Evolutionary conservation across 2,888 invertebrate genomes (phyloP), one percentile per base, ranked within the genome.

Genomic region (Apotomis betuletana): DNA sequence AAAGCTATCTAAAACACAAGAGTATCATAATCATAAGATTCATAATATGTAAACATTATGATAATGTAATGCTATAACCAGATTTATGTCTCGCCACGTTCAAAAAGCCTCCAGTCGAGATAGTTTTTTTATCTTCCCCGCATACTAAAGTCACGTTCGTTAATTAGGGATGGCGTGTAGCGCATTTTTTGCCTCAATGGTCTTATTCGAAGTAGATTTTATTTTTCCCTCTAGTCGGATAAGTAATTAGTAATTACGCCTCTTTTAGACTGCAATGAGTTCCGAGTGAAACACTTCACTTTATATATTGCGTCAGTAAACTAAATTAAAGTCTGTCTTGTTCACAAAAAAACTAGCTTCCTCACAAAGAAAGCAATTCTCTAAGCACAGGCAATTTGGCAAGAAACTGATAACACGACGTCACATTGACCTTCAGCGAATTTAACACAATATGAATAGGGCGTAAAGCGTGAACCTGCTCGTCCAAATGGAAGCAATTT

Each of bases 381-480:
- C 12, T 46, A 63, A 58, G n/a, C 41, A 61, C 51, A 27, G 52
- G 57, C 38, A 13, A 57, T 71, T 61, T 36, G 27, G 51, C 57
- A 62, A 36, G 51, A 12, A 63, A 59, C 55, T 51, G 52, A 62
- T 67, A 44, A 63, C 52, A 71, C 52, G 38, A 49, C 12, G 15
- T 52, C 65, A 67, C 27, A 27, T 27, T 76, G 74, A 74, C 73
- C 75, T 77, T 74, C 62, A 57, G 61, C 81, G 76, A 75, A 82
- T 75, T 83, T 79, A 78, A 80, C 84, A 79, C 83, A 86, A 83
- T 86, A 83, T 83, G 79, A 83, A 83, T 83, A 78, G 79, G 79
- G 55, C 13, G 13, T 84, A 83, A 83, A 85, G 83, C 81, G 82
- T 80, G 83, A 77, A 79, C 77, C 79, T 81, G 80, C 77, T 82